phyloP scores from a whole-genome alignment of 2,113 vertebrate genomes.

The Macrotus californicus region DNA sequence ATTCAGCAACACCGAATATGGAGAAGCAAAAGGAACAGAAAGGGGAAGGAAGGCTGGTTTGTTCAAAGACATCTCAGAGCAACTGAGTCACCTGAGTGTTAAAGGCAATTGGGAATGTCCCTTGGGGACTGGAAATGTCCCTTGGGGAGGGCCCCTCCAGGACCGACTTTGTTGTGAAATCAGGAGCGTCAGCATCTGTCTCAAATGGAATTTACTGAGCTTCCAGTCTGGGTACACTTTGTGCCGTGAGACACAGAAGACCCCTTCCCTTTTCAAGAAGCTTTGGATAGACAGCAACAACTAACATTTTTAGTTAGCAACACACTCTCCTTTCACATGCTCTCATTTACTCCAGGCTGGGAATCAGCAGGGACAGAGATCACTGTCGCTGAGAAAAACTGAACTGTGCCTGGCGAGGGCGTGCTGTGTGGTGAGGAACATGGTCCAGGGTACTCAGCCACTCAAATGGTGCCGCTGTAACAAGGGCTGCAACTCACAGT shows the following conservation, averaged over 20 bases:
- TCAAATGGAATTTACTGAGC: rapidly evolving
- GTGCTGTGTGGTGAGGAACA: neutral
- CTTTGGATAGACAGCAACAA: neutral
- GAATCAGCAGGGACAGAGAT: neutral
- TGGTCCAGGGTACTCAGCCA: neutral
- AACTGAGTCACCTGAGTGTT: neutral
- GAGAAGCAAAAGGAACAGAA: neutral
- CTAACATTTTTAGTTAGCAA: neutral
- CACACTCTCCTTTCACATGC: neutral
- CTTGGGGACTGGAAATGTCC: neutral
- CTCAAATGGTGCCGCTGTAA: rapidly evolving
- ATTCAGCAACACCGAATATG: neutral
- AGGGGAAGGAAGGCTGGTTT: neutral
- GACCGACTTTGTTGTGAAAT: neutral
- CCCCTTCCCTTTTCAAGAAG: neutral
- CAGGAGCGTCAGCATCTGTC: neutral
- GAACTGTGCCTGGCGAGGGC: neutral
- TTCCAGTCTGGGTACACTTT: neutral
- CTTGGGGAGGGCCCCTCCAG: neutral
- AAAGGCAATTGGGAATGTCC: neutral
- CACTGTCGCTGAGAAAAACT: neutral
- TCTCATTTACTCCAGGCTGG: neutral
- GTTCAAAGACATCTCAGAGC: neutral
- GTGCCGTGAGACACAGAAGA: neutral
- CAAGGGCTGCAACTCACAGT: neutral